These are phyloP conservation scores for Lepidotrigona ventralis DNA, from an alignment of 1,140 invertebrate genomes.

Conservation along the genomic window DNA sequence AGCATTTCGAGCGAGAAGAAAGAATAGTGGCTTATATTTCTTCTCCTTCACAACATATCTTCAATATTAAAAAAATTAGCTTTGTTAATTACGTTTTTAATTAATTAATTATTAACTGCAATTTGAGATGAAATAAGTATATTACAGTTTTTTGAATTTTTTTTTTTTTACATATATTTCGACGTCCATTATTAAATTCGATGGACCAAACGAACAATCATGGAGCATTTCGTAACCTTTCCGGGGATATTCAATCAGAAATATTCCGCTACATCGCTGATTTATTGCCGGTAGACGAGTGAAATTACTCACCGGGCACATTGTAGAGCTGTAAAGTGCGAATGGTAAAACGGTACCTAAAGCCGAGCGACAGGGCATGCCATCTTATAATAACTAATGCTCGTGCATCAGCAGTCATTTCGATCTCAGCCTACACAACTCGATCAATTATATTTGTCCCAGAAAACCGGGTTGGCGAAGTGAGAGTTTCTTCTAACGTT, in stretches of 20 bases:
- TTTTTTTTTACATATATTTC: neutral
- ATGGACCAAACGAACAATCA: neutral
- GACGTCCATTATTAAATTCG: neutral
- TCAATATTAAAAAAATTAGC: neutral
- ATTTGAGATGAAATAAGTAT: neutral
- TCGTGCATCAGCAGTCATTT: constrained; percentile 8
- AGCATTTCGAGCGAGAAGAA: neutral
- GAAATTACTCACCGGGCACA: neutral
- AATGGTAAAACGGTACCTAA: neutral
- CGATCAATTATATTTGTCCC: constrained; percentile 40
- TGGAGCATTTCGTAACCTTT: no score
- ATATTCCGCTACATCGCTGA: neutral
- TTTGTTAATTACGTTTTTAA: no score
- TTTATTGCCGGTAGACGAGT: neutral
- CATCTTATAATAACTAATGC: constrained; percentile 27
- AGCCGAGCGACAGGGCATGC: neutral
- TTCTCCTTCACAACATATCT: neutral
- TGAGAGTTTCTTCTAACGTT: constrained; percentile 31
- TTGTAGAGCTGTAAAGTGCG: constrained; percentile 4
- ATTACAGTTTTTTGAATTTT: neutral
- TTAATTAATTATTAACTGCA: neutral
- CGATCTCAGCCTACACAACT: constrained; percentile 19
- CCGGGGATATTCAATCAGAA: neutral
- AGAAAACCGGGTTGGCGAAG: constrained; percentile 27
- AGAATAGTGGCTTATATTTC: neutral